phyloP scores from a whole-genome alignment of 2,797 vertebrate genomes.

The Urophycis tenuis region DNA sequence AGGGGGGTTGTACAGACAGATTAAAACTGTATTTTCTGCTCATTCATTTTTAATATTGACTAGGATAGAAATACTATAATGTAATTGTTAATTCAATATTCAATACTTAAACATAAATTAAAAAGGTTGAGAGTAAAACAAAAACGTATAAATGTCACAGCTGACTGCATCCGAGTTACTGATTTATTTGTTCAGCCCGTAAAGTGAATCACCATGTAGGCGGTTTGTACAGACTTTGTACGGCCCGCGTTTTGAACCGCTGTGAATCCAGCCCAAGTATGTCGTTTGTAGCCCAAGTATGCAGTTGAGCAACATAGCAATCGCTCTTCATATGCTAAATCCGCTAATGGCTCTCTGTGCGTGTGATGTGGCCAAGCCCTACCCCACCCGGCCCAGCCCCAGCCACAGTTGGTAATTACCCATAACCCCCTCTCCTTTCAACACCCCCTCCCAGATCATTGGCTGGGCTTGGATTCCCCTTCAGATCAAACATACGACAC shows the following conservation, averaged over 20 bases:
- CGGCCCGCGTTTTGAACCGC: background rate
- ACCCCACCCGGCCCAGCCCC: slow-evolving; percentile 50
- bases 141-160: background rate
- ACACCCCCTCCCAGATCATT: slow-evolving; percentile 57
- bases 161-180: background rate
- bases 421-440: slow-evolving; percentile 61
- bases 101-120: background rate
- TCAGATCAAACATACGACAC: slow-evolving; percentile 25
- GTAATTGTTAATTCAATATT: background rate
- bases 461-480: slow-evolving; percentile 34
- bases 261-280: slow-evolving; percentile 41
- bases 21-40: slow-evolving; percentile 32
- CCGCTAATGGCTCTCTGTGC: slow-evolving; percentile 62
- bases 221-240: background rate
- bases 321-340: slow-evolving; percentile 57
- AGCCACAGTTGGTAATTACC: slow-evolving; percentile 57
- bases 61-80: background rate
- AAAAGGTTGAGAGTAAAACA: background rate
- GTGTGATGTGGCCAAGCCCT: slow-evolving; percentile 38
- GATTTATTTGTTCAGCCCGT: background rate
- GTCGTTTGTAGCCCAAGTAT: too few species aligned
- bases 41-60: too few species aligned
- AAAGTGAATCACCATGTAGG: background rate
- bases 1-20: slow-evolving; percentile 38
- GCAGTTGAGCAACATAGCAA: slow-evolving; percentile 54